phyloP scores from a whole-genome alignment of 2,113 vertebrate genomes.

The Nycticorax nycticorax region DNA sequence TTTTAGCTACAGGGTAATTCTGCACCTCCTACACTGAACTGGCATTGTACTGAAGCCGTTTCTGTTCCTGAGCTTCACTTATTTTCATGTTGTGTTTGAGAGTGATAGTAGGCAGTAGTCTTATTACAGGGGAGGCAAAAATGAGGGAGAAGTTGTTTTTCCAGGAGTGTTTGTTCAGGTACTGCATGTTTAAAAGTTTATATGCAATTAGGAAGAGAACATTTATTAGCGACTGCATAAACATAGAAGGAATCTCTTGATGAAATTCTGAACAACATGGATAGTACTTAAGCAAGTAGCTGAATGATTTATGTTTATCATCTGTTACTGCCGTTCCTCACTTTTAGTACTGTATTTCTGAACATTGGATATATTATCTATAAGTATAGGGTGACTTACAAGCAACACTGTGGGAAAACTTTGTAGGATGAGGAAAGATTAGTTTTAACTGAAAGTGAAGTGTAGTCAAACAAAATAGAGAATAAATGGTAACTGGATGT shows the following conservation, averaged over 20 bases:
- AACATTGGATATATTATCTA: neutral
- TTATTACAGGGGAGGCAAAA: neutral
- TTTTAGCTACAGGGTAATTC: conserved; percentile 19
- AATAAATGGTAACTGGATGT: neutral
- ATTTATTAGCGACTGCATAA: neutral
- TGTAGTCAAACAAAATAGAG: neutral
- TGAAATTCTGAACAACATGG: neutral
- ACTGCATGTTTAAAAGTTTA: neutral
- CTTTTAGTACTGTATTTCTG: neutral
- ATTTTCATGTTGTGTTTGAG: neutral
- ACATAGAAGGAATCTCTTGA: neutral
- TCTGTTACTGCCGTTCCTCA: neutral
- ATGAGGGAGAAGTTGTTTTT: neutral
- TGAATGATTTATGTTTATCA: neutral
- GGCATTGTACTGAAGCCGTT: neutral
- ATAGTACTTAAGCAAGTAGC: neutral
- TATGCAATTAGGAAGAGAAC: neutral
- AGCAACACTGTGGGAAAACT: neutral
- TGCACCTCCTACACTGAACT: conserved; percentile 24
- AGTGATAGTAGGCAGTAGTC: neutral
- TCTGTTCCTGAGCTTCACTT: neutral
- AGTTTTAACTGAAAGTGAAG: neutral
- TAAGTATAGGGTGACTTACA: neutral
- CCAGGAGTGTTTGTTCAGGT: neutral
- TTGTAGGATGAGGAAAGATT: neutral